Conservation (phyloP, 2,888 invertebrate genomes). For the Epinotia nisella region DNA sequence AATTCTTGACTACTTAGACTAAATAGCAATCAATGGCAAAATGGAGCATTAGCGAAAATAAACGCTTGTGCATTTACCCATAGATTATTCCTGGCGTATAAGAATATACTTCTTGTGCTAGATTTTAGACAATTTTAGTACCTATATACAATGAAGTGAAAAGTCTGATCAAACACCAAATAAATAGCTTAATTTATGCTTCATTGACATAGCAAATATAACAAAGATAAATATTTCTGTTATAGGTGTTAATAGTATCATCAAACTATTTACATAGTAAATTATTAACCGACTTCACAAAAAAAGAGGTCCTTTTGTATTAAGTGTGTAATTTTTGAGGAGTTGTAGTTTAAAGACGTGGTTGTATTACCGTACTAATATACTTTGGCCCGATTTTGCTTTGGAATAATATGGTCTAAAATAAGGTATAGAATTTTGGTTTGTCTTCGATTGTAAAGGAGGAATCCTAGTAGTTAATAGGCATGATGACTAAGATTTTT, state of each 20-base stretch:
- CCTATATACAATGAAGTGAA: constrained; percentile 27
- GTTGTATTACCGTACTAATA: background rate
- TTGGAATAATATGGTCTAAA: constrained; percentile 1
- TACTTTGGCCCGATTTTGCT: background rate
- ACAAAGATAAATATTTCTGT: background rate
- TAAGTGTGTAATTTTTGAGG: background rate
- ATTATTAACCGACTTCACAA: too few relatives aligned
- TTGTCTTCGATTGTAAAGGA: background rate
- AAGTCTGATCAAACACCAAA: constrained; percentile 39
- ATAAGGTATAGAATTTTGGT: background rate
- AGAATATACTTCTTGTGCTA: background rate
- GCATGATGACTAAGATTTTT: too few relatives aligned
- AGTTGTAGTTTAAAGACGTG: background rate
- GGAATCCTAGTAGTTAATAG: background rate
- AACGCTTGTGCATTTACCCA: background rate
- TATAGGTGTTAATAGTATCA: constrained; percentile 5
- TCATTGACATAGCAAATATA: background rate
- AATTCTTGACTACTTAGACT: too few relatives aligned
- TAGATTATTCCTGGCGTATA: background rate
- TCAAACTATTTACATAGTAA: constrained; percentile 8
- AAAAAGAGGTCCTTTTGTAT: too few relatives aligned
- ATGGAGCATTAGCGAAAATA: too few relatives aligned
- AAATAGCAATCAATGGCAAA: too few relatives aligned
- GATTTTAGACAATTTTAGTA: constrained; percentile 11
- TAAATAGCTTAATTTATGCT: constrained; percentile 27